These are phyloP conservation scores for Drosophila navojoa DNA, from an alignment of 1,140 invertebrate genomes.

Conservation along the genomic window DNA sequence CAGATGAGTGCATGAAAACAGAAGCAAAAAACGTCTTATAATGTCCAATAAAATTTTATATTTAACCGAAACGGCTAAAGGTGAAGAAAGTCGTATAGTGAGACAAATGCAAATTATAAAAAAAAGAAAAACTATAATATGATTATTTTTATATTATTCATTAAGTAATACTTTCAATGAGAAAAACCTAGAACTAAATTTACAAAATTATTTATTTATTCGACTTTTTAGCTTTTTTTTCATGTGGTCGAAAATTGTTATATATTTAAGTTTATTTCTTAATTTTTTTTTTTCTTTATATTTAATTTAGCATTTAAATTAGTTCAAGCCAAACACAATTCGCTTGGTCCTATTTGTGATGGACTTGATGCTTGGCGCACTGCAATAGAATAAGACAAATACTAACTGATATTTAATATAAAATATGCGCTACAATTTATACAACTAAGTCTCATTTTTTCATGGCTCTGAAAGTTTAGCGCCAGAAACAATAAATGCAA, in stretches of 20 bases:
- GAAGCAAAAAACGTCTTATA: conserved; percentile 8
- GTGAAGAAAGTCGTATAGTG: neutral
- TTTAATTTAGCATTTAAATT: no score
- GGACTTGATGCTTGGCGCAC: neutral
- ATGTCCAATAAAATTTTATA: conserved; percentile 4
- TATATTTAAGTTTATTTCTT: no score
- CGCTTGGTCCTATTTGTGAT: neutral
- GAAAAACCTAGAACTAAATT: no score
- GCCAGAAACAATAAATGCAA: conserved; percentile 63
- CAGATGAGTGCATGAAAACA: neutral
- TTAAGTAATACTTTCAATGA: no score
- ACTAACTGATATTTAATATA: neutral
- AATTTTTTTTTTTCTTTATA: no score
- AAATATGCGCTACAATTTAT: conserved; percentile 11
- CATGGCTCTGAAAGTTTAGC: conserved; percentile 30
- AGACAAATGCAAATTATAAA: no score
- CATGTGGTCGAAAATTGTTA: no score
- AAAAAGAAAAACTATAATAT: no score
- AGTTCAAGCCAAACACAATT: no score
- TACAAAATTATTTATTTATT: no score
- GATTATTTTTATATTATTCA: no score
- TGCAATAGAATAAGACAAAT: neutral
- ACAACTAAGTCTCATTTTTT: neutral
- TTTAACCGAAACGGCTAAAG: neutral
- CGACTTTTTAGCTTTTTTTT: no score